Evolutionary conservation across 2,888 invertebrate species (phyloP).

Genomic region (Cremastinae sp.): DNA sequence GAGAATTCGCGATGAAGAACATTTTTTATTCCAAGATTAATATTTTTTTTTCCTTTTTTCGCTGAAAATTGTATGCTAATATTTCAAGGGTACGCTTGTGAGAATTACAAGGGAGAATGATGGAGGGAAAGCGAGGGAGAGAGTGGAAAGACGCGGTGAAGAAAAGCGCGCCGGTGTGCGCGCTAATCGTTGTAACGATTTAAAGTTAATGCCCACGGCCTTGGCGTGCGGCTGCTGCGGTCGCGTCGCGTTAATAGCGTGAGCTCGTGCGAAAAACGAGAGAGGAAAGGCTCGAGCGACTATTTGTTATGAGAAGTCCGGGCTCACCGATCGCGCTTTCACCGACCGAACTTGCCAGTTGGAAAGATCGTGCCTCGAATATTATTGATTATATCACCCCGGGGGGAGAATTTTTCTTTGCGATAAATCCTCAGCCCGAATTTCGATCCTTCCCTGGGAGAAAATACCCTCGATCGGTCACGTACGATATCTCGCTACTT

Average conservation of each 20-base stretch:
- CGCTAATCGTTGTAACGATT: conserved; percentile 58
- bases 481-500: no score
- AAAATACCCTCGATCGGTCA: no score
- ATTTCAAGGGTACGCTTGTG: conserved; percentile 36
- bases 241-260: conserved; percentile 54
- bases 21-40: no score
- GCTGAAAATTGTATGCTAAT: conserved; percentile 56
- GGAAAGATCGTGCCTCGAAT: conserved; percentile 46
- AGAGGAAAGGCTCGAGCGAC: conserved; percentile 43
- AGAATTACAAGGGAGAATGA: conserved; percentile 24
- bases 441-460: no score
- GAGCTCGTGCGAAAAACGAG: conserved; percentile 45
- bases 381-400: no score
- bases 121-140: conserved; percentile 11
- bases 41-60: conserved; percentile 20
- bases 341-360: conserved; percentile 23
- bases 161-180: conserved; percentile 9
- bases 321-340: conserved; percentile 17
- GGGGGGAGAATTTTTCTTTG: no score
- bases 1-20: conserved; percentile 25
- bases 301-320: conserved; percentile 47
- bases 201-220: conserved; percentile 56
- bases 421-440: no score
- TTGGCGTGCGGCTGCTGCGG: conserved; percentile 54
- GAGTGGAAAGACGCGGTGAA: conserved; percentile 7